Evolutionary conservation across 2,797 vertebrate genomes (phyloP), one percentile per base, ranked within the genome.

Genomic region (Cuniculus paca): DNA sequence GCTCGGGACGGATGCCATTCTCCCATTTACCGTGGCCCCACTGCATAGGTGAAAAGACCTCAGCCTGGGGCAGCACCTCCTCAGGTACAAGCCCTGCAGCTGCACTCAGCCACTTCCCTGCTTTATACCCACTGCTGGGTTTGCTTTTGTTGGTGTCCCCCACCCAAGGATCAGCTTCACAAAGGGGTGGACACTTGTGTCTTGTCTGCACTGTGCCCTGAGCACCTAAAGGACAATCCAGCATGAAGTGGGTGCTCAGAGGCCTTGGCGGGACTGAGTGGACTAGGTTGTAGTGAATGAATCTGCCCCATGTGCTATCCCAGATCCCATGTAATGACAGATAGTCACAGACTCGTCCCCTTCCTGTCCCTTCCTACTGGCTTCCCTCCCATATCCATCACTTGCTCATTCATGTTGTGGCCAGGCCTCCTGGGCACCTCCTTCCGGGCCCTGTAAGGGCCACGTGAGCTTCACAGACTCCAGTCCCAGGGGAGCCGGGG

Each of bases 401-500:
- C 11, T 70, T 34, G 5, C 20, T 70, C 82, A 5, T 70, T 77
- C 60, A 0, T 19, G 48, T 39, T 48, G 28, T 26, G 79, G 42
- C 14, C 26, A 26, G 60, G 61, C n/a, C 6, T 28, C 31, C 74
- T 14, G 0, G 54, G 31, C 4, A 16, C 45, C 26, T 36, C 11
- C 1, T 36, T 1, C 39, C 74, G 61, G 83, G 58, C 3, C 28
- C 90, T 5, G 4, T 48, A 4, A 22, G 17, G 14, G 54, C 24
- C 8, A 20, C 56, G n/a, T n/a, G 28, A 34, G 80, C 36, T 72
- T 68, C 36, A 42, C 77, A 75, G 90, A 85, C 20, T 89, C 74
- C 16, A 88, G 63, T 87, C 96, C 92, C 31, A 94, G 93, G 94
- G 95, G 86, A 97, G 96, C 92, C n/a, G 89, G 98, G 92, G 95